These are phyloP conservation scores for Fragariocoptes setiger DNA, from an alignment of 1,140 invertebrate species.

Conservation along the genomic window DNA sequence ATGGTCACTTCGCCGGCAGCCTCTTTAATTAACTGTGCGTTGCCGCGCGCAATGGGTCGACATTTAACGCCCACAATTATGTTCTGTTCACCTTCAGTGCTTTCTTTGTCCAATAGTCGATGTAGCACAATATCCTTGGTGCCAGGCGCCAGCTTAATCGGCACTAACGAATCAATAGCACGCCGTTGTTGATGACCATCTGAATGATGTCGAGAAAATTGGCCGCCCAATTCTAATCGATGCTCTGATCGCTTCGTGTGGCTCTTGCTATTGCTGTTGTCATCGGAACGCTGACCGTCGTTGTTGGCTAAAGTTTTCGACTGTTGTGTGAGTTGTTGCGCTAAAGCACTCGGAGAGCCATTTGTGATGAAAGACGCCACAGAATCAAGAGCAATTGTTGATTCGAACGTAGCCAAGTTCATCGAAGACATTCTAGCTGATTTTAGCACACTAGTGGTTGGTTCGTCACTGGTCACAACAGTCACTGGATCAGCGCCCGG, in stretches of 20 bases:
- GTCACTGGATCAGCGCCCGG: too few relatives aligned
- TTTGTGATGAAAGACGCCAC: background rate
- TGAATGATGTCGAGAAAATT: too few relatives aligned
- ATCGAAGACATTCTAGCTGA: too few relatives aligned
- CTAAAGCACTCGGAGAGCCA: background rate
- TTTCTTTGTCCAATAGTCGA: slow-evolving; percentile 42
- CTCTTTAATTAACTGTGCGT: background rate
- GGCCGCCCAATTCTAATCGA: too few relatives aligned
- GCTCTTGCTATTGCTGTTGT: background rate
- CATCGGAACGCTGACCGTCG: background rate
- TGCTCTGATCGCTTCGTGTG: too few relatives aligned
- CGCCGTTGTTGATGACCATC: too few relatives aligned
- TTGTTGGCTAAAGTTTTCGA: background rate
- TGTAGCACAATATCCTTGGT: slow-evolving; percentile 47
- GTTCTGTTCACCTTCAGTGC: slow-evolving; percentile 11
- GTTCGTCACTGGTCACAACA: too few relatives aligned
- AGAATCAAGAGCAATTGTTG: background rate
- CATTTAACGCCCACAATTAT: slow-evolving; percentile 12
- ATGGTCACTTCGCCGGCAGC: slow-evolving; percentile 25
- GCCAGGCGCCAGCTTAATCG: slow-evolving; percentile 34
- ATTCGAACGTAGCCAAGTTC: background rate
- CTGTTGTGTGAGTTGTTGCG: background rate
- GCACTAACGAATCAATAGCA: too few relatives aligned
- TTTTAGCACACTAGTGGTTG: too few relatives aligned
- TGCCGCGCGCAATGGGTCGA: slow-evolving; percentile 2